Conservation (phyloP, 35 echinoderm and acorn worm genomes). For the Lytechinus pictus region DNA sequence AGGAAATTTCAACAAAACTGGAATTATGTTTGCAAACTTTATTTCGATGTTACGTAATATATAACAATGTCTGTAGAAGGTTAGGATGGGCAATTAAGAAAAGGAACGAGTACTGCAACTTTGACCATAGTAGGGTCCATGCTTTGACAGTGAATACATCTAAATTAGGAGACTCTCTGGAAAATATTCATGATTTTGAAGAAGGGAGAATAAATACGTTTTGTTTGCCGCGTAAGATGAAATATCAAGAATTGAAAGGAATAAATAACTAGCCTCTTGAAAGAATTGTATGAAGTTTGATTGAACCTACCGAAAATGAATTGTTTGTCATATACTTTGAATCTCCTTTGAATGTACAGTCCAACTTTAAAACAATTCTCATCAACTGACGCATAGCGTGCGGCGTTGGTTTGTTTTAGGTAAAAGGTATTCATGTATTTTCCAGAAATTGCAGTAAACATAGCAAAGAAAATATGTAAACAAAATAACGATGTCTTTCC, state of each 20-base stretch:
- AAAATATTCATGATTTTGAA: neutral
- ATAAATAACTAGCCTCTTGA: neutral
- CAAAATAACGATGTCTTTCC: no score
- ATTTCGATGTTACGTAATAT: neutral
- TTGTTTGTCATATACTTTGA: no score
- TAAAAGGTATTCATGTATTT: no score
- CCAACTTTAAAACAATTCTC: no score
- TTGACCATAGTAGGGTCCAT: no score
- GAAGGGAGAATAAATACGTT: neutral
- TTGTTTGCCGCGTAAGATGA: neutral
- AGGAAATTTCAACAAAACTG: conserved; percentile 30
- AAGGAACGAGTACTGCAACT: neutral
- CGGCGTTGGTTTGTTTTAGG: no score
- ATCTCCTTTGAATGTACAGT: no score
- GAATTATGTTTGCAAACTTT: conserved; percentile 42
- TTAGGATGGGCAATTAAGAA: neutral
- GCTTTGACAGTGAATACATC: neutral
- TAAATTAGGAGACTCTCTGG: neutral
- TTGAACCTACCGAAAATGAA: no score
- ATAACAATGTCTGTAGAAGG: neutral
- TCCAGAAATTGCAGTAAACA: no score
- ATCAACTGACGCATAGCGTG: no score
- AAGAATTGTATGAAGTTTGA: no score
- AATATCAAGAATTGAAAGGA: neutral
- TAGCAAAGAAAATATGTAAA: no score